A percentile compares a stretch with the other conserved stretches of the same genome.
Evolutionary conservation across 2,888 invertebrate genomes (phyloP).

Genomic region (Heliconius erato): DNA sequence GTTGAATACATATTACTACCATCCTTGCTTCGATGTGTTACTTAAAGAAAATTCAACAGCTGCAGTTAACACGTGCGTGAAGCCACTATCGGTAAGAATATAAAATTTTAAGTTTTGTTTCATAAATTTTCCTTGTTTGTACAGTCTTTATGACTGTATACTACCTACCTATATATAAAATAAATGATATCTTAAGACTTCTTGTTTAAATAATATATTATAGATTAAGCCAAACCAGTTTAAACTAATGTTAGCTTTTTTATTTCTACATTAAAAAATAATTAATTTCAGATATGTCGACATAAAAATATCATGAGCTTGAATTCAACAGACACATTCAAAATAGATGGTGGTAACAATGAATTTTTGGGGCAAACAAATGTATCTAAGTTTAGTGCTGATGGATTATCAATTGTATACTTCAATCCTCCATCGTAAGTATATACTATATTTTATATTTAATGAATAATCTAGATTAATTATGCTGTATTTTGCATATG

Average conservation of each 20-base stretch:
- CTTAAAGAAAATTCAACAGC: conserved; percentile 58
- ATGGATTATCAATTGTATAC: conserved; percentile 70
- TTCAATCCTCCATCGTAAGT: conserved; percentile 76
- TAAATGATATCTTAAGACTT: background rate
- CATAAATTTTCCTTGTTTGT: conserved; percentile 27
- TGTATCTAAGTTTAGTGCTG: conserved; percentile 61
- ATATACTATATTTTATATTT: conserved; percentile 23
- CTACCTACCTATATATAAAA: background rate
- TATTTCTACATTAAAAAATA: background rate
- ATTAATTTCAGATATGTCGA: conserved; percentile 70
- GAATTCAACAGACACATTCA: conserved; percentile 51
- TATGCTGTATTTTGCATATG: background rate
- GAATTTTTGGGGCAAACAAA: conserved; percentile 67
- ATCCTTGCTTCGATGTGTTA: conserved; percentile 73
- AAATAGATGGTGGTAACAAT: conserved; percentile 59
- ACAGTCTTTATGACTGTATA: background rate
- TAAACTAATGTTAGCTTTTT: background rate
- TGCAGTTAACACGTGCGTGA: conserved; percentile 60
- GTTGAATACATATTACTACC: conserved; percentile 73
- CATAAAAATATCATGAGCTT: conserved; percentile 60
- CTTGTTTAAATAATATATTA: background rate
- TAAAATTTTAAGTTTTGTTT: conserved; percentile 39
- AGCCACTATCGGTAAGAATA: conserved; percentile 68
- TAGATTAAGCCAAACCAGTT: background rate
- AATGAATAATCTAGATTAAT: background rate